Evolutionary conservation across 2,797 vertebrate genomes (phyloP).

Genomic region (Lateolabrax maculatus): DNA sequence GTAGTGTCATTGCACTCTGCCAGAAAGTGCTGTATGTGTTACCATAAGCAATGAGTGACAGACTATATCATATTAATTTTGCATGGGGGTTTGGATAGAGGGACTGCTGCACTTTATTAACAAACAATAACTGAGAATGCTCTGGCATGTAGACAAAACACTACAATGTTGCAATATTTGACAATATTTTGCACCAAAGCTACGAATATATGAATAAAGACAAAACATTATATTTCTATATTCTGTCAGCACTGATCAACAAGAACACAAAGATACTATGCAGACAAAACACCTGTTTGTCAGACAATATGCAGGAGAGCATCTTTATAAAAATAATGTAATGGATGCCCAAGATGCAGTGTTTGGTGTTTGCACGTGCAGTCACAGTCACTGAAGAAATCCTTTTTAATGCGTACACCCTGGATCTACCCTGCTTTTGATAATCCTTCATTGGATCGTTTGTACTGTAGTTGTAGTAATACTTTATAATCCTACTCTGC

Average conservation of each 20-base stretch:
- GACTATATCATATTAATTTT: slow-evolving; percentile 54
- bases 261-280: slow-evolving; percentile 15
- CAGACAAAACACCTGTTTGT: slow-evolving; percentile 36
- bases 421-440: slow-evolving; percentile 48
- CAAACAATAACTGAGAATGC: slow-evolving; percentile 26
- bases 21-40: slow-evolving; percentile 40
- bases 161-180: slow-evolving; percentile 21
- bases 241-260: slow-evolving; percentile 34
- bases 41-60: slow-evolving; percentile 61
- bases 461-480: slow-evolving; percentile 54
- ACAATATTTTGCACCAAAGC: slow-evolving; percentile 29
- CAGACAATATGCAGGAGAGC: slow-evolving; percentile 24
- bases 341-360: slow-evolving; percentile 31
- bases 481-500: slow-evolving; percentile 59
- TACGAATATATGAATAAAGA: slow-evolving; percentile 33
- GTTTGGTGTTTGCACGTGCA: slow-evolving; percentile 43
- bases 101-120: slow-evolving; percentile 31
- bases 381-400: slow-evolving; percentile 57
- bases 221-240: slow-evolving; percentile 20
- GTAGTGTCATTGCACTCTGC: slow-evolving; percentile 32
- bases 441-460: slow-evolving; percentile 62
- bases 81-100: slow-evolving; percentile 37
- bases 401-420: slow-evolving; percentile 40
- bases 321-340: slow-evolving; percentile 48
- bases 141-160: slow-evolving; percentile 29